Conservation (phyloP, 2,797 vertebrate species). For the Ceyx erithaca region DNA sequence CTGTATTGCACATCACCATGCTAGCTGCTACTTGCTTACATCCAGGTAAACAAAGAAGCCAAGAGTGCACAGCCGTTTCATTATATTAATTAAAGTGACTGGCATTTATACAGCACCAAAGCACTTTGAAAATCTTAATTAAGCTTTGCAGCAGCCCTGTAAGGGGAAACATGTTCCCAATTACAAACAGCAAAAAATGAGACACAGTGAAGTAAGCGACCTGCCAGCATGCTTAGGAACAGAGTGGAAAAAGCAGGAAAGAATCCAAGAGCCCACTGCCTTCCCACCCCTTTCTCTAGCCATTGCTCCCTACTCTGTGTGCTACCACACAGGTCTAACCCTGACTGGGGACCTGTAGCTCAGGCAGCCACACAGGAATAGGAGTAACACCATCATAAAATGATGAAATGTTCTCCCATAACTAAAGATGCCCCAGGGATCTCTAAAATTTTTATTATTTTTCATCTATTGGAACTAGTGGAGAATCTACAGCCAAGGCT, state of each 20-base stretch:
- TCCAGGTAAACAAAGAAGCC: slow-evolving; percentile 48
- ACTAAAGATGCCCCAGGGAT: slow-evolving; percentile 17
- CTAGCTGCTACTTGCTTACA: not conserved
- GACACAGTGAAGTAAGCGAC: not conserved
- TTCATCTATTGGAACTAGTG: slow-evolving; percentile 25
- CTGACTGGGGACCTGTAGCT: not conserved
- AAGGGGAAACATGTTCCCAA: slow-evolving; percentile 56
- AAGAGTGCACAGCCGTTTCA: not conserved
- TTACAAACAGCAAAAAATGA: slow-evolving; percentile 58
- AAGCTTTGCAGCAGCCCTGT: slow-evolving; percentile 25
- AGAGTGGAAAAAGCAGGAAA: not conserved
- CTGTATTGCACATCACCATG: not conserved
- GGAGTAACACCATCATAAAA: not conserved
- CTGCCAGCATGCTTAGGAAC: not conserved
- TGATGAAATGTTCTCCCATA: not conserved
- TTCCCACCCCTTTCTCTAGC: not conserved
- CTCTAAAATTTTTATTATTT: slow-evolving; percentile 15
- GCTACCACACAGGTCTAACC: not conserved
- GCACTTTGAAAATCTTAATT: slow-evolving; percentile 67
- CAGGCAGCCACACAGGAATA: not conserved
- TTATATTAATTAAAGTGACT: slow-evolving; percentile 64
- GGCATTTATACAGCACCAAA: slow-evolving; percentile 51
- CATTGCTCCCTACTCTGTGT: rapidly evolving
- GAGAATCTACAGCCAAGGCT: slow-evolving; percentile 25
- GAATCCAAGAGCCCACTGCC: not conserved